Conservation (phyloP, 1,140 invertebrate genomes). For the Adoxophyes honmai region DNA sequence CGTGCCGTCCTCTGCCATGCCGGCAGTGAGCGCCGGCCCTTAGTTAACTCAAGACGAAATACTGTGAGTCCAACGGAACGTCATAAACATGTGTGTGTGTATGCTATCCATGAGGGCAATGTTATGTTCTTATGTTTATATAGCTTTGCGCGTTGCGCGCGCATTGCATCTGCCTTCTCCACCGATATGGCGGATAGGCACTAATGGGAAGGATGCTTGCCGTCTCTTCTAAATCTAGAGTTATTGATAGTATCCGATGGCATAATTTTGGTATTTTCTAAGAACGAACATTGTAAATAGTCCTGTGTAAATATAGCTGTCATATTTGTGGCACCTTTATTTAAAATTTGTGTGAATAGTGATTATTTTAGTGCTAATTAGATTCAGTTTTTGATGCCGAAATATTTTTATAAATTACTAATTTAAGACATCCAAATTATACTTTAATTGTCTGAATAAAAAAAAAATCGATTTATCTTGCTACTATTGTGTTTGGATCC, state of each 20-base stretch:
- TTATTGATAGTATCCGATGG: slow-evolving; percentile 76
- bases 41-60: no score
- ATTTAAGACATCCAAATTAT: slow-evolving; percentile 49
- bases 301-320: slow-evolving; percentile 77
- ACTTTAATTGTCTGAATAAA: slow-evolving; percentile 38
- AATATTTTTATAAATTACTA: slow-evolving; percentile 46
- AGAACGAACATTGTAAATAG: slow-evolving; percentile 78
- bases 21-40: no score
- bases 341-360: slow-evolving; percentile 77
- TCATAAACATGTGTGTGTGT: slow-evolving; percentile 55
- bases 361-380: slow-evolving; percentile 76
- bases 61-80: slow-evolving; percentile 31
- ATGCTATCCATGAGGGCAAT: slow-evolving; percentile 30
- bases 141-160: slow-evolving; percentile 75
- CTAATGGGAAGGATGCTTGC: slow-evolving; percentile 74
- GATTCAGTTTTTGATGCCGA: slow-evolving; percentile 72
- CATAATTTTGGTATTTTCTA: slow-evolving; percentile 74
- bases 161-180: slow-evolving; percentile 72
- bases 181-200: slow-evolving; percentile 75
- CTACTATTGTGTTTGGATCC: slow-evolving; percentile 54
- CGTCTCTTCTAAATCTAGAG: slow-evolving; percentile 76
- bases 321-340: slow-evolving; percentile 77
- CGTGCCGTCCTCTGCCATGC: no score
- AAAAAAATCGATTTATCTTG: slow-evolving; percentile 39
- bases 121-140: slow-evolving; percentile 61